These are phyloP conservation scores for Physocephala rufipes DNA, from an alignment of 2,888 invertebrate genomes.

Conservation along the genomic window DNA sequence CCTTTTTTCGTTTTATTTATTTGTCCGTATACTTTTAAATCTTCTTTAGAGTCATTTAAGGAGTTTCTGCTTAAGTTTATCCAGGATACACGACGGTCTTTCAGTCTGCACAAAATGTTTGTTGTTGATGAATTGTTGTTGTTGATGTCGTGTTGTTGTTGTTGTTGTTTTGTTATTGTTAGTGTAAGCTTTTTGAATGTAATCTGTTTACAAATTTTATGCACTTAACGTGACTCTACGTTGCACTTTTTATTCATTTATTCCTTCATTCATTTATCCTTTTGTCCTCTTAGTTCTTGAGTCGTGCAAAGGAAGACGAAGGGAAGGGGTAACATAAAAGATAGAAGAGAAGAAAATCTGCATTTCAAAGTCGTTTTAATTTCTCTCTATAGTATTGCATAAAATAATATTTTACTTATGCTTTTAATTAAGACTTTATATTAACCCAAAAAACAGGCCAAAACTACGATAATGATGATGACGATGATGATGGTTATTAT, in stretches of 20 bases:
- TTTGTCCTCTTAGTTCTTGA: not conserved
- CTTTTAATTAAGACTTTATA: not conserved
- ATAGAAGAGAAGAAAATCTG: not conserved
- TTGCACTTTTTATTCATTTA: not conserved
- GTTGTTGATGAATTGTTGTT: no score
- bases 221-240: slow-evolving; percentile 15
- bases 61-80: slow-evolving; percentile 14
- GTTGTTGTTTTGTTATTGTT: not conserved
- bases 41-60: slow-evolving; percentile 1
- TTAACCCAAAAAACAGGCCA: not conserved
- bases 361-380: slow-evolving; percentile 7
- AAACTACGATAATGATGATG: not conserved
- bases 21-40: not conserved
- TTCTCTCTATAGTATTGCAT: not conserved
- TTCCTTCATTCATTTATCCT: not conserved
- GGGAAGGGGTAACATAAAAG: no score
- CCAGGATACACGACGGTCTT: not conserved
- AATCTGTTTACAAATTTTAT: not conserved
- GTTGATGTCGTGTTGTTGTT: not conserved
- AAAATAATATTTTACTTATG: slow-evolving; percentile 8
- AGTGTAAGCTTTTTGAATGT: not conserved
- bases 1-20: not conserved
- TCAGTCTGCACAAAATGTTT: no score
- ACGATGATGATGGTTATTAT: not conserved
- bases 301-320: no score